Percentiles rank a stretch among this genome's conserved stretches.
These are phyloP conservation scores for Pterois miles DNA, from an alignment of 2,797 vertebrate genomes.

Conservation along the genomic window DNA sequence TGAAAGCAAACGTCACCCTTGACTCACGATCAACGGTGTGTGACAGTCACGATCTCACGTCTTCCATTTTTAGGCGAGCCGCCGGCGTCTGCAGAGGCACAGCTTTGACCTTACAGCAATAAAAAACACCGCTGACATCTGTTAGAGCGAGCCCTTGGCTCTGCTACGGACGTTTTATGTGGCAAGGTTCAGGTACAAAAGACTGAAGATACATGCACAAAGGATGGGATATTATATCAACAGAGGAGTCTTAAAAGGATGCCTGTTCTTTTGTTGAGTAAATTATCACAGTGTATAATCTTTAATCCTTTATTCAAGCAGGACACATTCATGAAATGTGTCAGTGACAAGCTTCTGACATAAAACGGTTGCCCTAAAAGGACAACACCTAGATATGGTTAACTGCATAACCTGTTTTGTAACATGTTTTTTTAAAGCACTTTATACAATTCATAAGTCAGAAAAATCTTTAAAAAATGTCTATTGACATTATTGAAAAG, in stretches of 20 bases:
- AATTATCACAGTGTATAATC: slow-evolving; percentile 22
- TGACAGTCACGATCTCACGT: slow-evolving; percentile 48
- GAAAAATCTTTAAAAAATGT: no score
- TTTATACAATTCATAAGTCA: background rate
- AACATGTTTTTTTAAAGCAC: background rate
- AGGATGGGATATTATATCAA: slow-evolving; percentile 19
- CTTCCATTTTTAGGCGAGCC: slow-evolving; percentile 34
- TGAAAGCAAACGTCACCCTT: slow-evolving; percentile 46
- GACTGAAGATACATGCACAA: background rate
- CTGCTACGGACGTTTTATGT: slow-evolving; percentile 23
- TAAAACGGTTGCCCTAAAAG: slow-evolving; percentile 5
- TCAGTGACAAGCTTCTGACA: background rate
- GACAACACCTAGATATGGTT: no score
- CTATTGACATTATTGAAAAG: background rate
- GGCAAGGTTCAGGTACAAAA: slow-evolving; percentile 42
- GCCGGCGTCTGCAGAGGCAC: background rate
- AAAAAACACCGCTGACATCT: slow-evolving; percentile 49
- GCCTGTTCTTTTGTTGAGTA: slow-evolving; percentile 8
- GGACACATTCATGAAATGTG: slow-evolving; percentile 4
- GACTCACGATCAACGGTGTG: slow-evolving; percentile 39
- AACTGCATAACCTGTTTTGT: no score
- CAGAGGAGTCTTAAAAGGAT: slow-evolving; percentile 4
- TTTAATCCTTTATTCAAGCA: background rate
- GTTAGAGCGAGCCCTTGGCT: slow-evolving; percentile 8
- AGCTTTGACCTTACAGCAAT: slow-evolving; percentile 27